Conservation (phyloP, 2,113 vertebrate species). For the Eira barbara region DNA sequence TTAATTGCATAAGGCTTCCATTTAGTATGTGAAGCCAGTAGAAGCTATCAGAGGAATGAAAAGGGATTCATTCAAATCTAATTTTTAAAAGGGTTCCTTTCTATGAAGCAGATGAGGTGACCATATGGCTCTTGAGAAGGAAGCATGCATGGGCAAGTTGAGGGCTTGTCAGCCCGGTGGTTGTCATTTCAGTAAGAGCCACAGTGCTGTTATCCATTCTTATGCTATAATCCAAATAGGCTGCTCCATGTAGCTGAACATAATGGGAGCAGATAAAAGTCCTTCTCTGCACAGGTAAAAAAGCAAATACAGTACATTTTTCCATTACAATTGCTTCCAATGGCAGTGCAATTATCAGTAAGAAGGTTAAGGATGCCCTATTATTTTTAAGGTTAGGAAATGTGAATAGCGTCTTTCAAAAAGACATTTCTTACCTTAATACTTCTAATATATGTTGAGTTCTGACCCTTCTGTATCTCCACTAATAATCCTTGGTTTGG, state of each 20-base stretch:
- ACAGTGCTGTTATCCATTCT: not conserved
- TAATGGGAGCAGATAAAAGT: not conserved
- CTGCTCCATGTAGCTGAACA: not conserved
- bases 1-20: not conserved
- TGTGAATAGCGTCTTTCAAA: not conserved
- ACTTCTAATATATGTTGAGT: not conserved
- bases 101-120: not conserved
- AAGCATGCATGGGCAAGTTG: not conserved
- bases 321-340: not conserved
- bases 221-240: not conserved
- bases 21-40: constrained; percentile 33
- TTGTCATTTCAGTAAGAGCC: not conserved
- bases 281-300: not conserved
- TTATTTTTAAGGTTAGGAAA: constrained; percentile 8
- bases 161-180: not conserved
- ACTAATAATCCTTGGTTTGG: not conserved
- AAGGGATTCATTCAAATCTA: constrained; percentile 16
- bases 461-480: not conserved
- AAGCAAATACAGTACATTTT: not conserved
- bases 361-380: not conserved
- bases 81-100: constrained; percentile 25
- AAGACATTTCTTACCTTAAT: not conserved
- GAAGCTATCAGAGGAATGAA: not conserved
- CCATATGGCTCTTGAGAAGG: not conserved
- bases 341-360: not conserved